Conservation (phyloP, 2,888 invertebrate genomes). For the Argyresthia albistria region DNA sequence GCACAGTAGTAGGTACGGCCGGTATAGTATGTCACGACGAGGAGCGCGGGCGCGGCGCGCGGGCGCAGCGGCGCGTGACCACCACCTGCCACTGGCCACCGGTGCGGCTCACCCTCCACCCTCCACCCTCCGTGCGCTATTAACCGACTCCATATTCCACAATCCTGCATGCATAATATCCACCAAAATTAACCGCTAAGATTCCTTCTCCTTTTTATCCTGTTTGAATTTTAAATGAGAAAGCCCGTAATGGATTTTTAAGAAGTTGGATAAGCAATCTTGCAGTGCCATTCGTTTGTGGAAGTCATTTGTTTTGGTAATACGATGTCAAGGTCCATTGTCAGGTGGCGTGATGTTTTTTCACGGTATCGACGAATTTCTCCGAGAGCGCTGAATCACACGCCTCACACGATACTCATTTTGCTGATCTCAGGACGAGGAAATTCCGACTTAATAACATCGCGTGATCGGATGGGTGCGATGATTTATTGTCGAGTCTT, state of each 20-base stretch:
- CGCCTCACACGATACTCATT: no score
- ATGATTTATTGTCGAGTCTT: no score
- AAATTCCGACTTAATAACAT: no score
- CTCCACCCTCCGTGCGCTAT: conserved; percentile 34
- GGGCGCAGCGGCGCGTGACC: conserved; percentile 47
- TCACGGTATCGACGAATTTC: no score
- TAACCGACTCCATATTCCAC: conserved; percentile 54
- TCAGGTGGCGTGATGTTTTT: background rate
- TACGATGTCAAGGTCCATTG: background rate
- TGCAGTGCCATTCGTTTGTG: background rate
- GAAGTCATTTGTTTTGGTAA: background rate
- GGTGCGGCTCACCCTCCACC: conserved; percentile 31
- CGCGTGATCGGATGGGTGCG: no score
- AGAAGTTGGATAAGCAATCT: background rate
- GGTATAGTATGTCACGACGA: conserved; percentile 22
- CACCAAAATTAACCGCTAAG: conserved; percentile 20
- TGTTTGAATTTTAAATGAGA: conserved; percentile 11
- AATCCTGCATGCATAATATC: conserved; percentile 42
- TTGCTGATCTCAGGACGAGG: no score
- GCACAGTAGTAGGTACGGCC: conserved; percentile 10
- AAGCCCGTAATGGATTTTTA: background rate
- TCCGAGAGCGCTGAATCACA: no score
- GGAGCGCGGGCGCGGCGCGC: conserved; percentile 16
- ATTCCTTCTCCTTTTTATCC: conserved; percentile 14
- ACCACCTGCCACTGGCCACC: conserved; percentile 50